Evolutionary conservation across 2,113 vertebrate species (phyloP).

Genomic region (Anolis sagrei): DNA sequence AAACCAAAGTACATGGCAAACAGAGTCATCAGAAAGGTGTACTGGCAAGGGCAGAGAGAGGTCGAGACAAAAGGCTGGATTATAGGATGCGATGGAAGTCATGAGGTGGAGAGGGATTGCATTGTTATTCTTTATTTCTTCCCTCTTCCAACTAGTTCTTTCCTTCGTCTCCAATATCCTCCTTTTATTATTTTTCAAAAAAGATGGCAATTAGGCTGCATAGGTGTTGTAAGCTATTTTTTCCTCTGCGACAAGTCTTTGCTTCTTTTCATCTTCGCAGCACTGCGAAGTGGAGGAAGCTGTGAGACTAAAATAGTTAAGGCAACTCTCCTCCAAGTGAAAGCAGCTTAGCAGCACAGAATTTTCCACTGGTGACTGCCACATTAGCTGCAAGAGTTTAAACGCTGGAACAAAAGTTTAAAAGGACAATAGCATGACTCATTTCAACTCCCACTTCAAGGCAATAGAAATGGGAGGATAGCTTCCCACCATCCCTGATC

Average conservation of each 20-base stretch:
- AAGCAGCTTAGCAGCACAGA: slow-evolving; percentile 47
- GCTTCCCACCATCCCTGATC: not conserved
- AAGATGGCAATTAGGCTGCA: not conserved
- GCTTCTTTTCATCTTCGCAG: slow-evolving; percentile 26
- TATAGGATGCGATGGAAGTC: not conserved
- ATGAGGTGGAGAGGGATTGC: not conserved
- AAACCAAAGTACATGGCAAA: not conserved
- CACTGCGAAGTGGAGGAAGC: slow-evolving; percentile 6
- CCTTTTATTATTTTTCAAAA: not conserved
- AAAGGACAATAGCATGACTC: not conserved
- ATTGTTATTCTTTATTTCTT: slow-evolving; percentile 7
- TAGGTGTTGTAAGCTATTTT: not conserved
- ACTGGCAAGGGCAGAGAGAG: not conserved
- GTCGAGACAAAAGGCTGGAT: too few species aligned
- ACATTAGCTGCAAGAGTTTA: slow-evolving; percentile 2
- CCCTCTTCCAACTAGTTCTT: not conserved
- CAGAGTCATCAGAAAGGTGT: not conserved
- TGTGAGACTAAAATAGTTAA: slow-evolving; percentile 42
- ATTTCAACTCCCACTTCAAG: not conserved
- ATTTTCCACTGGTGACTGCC: slow-evolving; percentile 28
- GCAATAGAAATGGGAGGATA: not conserved
- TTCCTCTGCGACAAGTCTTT: slow-evolving; percentile 19
- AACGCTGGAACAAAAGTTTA: slow-evolving; percentile 6
- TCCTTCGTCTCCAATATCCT: not conserved
- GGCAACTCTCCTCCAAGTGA: slow-evolving; percentile 35